Conservation (phyloP, 2,797 vertebrate species). For the Sebastolobus altivelis region DNA sequence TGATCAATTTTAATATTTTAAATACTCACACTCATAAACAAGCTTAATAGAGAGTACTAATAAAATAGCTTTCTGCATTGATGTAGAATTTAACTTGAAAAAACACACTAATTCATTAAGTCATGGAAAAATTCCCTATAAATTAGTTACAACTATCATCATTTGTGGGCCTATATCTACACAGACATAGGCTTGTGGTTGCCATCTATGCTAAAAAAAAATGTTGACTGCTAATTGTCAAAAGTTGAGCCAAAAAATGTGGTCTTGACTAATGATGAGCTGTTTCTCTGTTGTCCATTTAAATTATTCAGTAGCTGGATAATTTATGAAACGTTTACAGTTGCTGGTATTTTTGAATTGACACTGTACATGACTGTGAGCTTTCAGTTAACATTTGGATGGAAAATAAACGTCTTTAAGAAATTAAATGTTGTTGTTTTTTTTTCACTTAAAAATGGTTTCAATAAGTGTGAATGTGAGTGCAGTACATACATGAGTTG, state of each 20-base stretch:
- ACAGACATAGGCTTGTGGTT: not conserved
- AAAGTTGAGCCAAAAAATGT: no score
- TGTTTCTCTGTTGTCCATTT: not conserved
- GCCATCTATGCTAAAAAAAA: no score
- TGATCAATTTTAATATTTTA: not conserved
- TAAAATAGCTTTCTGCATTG: not conserved
- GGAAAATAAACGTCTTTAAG: constrained; percentile 17
- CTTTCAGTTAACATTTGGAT: not conserved
- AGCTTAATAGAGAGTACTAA: not conserved
- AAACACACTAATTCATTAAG: not conserved
- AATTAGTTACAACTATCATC: not conserved
- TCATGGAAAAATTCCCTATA: not conserved
- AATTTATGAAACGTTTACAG: not conserved
- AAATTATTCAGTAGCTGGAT: constrained; percentile 8
- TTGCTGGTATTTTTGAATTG: not conserved
- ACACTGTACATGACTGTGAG: not conserved
- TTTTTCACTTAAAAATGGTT: not conserved
- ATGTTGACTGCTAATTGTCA: no score
- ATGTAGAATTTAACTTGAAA: not conserved
- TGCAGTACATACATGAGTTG: no score
- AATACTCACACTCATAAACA: not conserved
- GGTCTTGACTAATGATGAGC: not conserved
- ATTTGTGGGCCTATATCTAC: not conserved
- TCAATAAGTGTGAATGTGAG: no score
- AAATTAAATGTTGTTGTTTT: not conserved